Conservation (phyloP, 2,113 vertebrate genomes). For the Pluvialis apricaria region DNA sequence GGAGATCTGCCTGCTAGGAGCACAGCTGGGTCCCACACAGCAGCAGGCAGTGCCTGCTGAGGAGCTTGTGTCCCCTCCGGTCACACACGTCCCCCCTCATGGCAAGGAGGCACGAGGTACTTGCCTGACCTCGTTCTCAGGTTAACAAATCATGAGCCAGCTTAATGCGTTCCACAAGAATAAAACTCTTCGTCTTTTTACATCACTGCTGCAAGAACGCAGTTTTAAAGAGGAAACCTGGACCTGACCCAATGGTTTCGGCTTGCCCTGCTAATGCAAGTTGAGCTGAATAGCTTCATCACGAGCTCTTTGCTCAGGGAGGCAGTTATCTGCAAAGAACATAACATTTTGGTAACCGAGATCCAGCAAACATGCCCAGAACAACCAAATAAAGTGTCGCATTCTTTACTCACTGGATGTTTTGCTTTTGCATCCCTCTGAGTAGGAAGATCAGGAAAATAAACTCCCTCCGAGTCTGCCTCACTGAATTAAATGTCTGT, state of each 20-base stretch:
- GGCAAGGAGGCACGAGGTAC: background rate
- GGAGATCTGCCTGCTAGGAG: background rate
- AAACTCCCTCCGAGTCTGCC: background rate
- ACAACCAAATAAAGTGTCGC: background rate
- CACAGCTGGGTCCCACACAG: background rate
- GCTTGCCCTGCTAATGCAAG: background rate
- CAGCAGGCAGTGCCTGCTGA: background rate
- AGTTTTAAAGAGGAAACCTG: background rate
- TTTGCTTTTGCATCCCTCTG: background rate
- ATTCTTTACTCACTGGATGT: background rate
- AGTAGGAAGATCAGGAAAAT: constrained; percentile 35
- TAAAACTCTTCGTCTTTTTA: background rate
- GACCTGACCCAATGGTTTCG: background rate
- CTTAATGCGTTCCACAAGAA: background rate
- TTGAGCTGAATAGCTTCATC: background rate
- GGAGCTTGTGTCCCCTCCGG: fast-evolving
- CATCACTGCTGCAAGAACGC: background rate
- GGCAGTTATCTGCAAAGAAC: background rate
- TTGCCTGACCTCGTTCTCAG: background rate
- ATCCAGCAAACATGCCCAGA: background rate
- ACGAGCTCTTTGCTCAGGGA: background rate
- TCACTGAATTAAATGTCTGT: constrained; percentile 24
- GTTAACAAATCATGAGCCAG: background rate
- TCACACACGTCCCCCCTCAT: fast-evolving
- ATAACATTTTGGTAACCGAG: background rate